Evolutionary conservation across 1,140 invertebrate species (phyloP), one percentile per base, ranked within the genome.

Genomic region (Drosophila bifasciata): DNA sequence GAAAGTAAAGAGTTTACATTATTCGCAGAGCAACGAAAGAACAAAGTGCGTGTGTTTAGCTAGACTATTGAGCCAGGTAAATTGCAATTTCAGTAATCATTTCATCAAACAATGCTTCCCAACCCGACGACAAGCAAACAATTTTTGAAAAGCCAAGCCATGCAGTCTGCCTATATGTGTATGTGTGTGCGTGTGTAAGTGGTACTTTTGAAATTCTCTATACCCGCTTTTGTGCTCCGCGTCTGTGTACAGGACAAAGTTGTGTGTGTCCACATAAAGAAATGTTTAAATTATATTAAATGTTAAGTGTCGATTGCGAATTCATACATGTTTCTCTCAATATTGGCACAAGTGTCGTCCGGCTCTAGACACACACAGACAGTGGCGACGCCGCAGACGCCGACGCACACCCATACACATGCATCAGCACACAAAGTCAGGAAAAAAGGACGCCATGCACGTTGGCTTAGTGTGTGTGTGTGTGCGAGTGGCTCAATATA

Each of bases 131-230:
- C 28, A 79, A 58, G 50, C 53, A 17, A 76, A 48, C 8, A 36
- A 11, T 36, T 36, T 36, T 36, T 36, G 1, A 21, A 74, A 73
- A 77, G 67, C 83, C 81, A 85, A 86, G 81, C 79, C 81, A 75
- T 62, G 73, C 83, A 69, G 69, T 85, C 72, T 76, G 77, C 62
- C 68, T 84, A 72, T 78, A 48, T 49, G 40, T 58, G 57, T 70
- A 57, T 74, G 74, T 69, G 72, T 76, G 63, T 73, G 69, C 69
- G 77, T 72, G 68, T 70, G 68, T 75, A 72, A 84, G 79, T 84
- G 79, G 53, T 72, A 63, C 74, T 81, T 72, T 85, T 85, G 77
- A 85, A 85, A 81, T 85, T 86, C 83, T 86, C 68, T 86, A 86
- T 88, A 86, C 85, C 73, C 81, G 81, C 81, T 88, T 36, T 73